Base-by-base conservation (phyloP, 2,888 invertebrate genomes). In the Lottia scabra region DNA sequence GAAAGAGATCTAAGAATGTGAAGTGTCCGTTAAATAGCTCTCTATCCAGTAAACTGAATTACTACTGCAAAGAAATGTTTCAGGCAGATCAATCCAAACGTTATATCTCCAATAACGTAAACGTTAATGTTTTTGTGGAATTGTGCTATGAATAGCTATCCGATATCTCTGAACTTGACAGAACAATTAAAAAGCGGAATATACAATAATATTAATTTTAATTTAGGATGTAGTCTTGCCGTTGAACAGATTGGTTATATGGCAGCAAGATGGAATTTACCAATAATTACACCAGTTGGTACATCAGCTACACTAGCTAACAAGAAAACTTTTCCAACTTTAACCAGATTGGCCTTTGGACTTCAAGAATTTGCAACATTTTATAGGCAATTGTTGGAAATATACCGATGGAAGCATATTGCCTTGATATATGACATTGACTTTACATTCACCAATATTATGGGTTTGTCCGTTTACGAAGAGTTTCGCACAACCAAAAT, bases 271-370 rank as follows among this genome's bases (percentile, higher is more conserved):
- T 72, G 72, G 72, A 72, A 72, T 56, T 30, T 72, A 23, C 72
- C 72, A 13, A 27, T 72, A 23, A 72, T 72, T 19, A 68, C 72
- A 2, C 65, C 68, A 12, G 65, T 46, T 16, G 68, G 68, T 13
- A 46, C 68, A 8, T 44, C 68, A 16, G 68, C 45, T 12, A 45
- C 16, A n/a, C 65, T 72, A 27, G 68, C 63, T n/a, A 45, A 72
- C 69, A 78, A 78, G 68, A 65, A 46, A 10, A 44, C 45, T 13
- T 78, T 73, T 67, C 71, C 72, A 6, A 78, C 78, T n/a, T 56
- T 78, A 23, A 78, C 78, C 23, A 62, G 78, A 26, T 72, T 78
- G 15, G 75, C 78, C 4, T 77, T 74, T 71, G 75, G 74, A 44
- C 70, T 78, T 56, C 68, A 73, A 72, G 72, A 77, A 63, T 76